Percentiles rank a stretch among this genome's conserved stretches.
Evolutionary conservation across 37 sponge, comb jelly and placozoan species (phyloP).

Genomic region (Aplysina aerophoba): DNA sequence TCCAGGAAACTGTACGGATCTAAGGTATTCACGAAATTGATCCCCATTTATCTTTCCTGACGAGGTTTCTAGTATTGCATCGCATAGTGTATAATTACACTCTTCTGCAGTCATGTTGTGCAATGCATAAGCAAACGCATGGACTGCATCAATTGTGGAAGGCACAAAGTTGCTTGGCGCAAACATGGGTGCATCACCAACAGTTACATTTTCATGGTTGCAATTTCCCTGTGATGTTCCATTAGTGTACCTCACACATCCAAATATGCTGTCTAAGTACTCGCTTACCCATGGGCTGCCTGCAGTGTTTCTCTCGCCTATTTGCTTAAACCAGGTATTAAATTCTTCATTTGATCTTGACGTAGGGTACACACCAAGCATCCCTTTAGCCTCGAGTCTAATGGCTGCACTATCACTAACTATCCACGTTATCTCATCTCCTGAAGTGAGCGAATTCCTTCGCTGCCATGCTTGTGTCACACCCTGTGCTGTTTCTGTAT

Average conservation of each 20-base stretch:
- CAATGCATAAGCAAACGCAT: constrained; percentile 72
- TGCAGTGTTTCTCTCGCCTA: constrained; percentile 45
- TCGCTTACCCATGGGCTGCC: constrained; percentile 74
- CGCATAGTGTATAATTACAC: constrained; percentile 49
- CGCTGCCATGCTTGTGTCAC: constrained; percentile 28
- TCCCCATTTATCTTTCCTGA: constrained; percentile 19
- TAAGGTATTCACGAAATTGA: constrained; percentile 32
- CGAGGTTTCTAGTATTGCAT: not conserved
- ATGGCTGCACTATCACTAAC: constrained; percentile 55
- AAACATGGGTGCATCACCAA: not conserved
- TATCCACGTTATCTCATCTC: constrained; percentile 53
- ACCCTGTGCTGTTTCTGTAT: not conserved
- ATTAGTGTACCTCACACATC: constrained; percentile 27
- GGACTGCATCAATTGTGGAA: constrained; percentile 71
- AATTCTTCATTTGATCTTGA: not conserved
- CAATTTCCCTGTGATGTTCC: not conserved
- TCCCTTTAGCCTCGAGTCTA: constrained; percentile 8
- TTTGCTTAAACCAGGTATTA: constrained; percentile 44
- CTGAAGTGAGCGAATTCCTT: not conserved
- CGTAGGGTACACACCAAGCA: constrained; percentile 46
- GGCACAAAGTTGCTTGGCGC: too few relatives aligned
- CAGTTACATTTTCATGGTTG: constrained; percentile 7
- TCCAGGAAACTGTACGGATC: constrained; percentile 43
- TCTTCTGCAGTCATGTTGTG: constrained; percentile 33
- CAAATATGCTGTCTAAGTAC: constrained; percentile 58